Percentiles rank a stretch among this genome's conserved stretches.
phyloP scores from a whole-genome alignment of 2,797 vertebrate species.

The Tinamus major region DNA sequence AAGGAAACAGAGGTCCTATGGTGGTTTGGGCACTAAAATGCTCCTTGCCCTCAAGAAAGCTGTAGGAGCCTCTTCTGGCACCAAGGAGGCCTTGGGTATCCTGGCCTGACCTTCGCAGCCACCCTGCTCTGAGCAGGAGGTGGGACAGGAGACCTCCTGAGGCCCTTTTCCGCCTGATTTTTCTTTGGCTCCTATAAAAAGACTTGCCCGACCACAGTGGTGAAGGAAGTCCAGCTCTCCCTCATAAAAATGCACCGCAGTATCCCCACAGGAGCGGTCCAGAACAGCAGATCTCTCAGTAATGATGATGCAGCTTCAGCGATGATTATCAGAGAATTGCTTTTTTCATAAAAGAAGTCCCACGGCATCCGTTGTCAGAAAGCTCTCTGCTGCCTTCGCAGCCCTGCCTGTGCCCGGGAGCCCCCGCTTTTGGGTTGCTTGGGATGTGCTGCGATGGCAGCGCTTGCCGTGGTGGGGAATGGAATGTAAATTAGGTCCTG shows the following conservation, averaged over 20 bases:
- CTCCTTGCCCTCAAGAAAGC: not conserved
- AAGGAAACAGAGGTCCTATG: not conserved
- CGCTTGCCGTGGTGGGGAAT: not conserved
- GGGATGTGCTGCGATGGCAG: not conserved
- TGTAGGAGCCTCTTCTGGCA: not conserved
- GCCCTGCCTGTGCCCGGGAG: not conserved
- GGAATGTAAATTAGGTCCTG: not conserved
- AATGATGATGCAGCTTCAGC: not conserved
- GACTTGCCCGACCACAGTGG: not conserved
- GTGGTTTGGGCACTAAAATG: not conserved
- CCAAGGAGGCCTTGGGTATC: not conserved
- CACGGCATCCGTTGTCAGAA: not conserved
- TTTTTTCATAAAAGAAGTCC: not conserved
- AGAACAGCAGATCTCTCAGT: not conserved
- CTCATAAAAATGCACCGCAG: not conserved
- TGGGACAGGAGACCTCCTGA: accelerated
- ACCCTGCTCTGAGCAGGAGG: accelerated
- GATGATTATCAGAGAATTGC: not conserved
- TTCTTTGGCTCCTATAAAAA: not conserved
- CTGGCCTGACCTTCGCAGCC: accelerated
- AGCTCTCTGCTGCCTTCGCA: accelerated
- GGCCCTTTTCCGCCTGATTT: not conserved
- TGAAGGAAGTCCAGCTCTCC: not conserved
- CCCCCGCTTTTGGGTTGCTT: not conserved
- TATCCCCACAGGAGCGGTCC: not conserved